phyloP scores from a whole-genome alignment of 30 jellyfish, hydroid and myxozoan species.

The Aurelia coerulea region DNA sequence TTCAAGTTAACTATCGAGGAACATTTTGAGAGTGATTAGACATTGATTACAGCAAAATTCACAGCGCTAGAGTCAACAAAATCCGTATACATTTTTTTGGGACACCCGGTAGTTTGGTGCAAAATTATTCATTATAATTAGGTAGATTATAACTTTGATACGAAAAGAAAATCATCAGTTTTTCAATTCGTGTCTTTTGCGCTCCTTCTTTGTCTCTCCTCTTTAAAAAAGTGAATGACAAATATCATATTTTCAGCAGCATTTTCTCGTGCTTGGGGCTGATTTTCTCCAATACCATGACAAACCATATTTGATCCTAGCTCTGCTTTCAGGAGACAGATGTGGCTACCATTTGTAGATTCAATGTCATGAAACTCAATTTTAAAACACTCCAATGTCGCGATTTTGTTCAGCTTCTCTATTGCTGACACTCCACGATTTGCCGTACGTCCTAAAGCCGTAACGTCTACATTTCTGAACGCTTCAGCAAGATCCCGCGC shows the following conservation, averaged over 20 bases:
- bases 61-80: no score
- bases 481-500: not conserved
- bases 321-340: constrained; percentile 52
- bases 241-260: constrained; percentile 57
- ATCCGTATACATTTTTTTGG: no score
- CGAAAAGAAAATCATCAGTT: no score
- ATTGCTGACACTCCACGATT: constrained; percentile 12
- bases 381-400: not conserved
- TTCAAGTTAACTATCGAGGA: no score
- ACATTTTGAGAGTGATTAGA: no score
- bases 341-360: not conserved
- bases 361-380: constrained; percentile 10
- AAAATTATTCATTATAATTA: no score
- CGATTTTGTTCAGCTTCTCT: constrained; percentile 18
- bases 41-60: no score
- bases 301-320: constrained; percentile 24
- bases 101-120: no score
- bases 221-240: constrained; percentile 22
- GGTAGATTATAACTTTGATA: no score
- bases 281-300: constrained; percentile 52
- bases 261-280: constrained; percentile 48
- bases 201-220: not conserved
- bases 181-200: not conserved
- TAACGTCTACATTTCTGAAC: not conserved
- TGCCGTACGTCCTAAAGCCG: no score